Base-by-base conservation (phyloP, 2,113 vertebrate genomes). In the Apistogramma diplotaenia region DNA sequence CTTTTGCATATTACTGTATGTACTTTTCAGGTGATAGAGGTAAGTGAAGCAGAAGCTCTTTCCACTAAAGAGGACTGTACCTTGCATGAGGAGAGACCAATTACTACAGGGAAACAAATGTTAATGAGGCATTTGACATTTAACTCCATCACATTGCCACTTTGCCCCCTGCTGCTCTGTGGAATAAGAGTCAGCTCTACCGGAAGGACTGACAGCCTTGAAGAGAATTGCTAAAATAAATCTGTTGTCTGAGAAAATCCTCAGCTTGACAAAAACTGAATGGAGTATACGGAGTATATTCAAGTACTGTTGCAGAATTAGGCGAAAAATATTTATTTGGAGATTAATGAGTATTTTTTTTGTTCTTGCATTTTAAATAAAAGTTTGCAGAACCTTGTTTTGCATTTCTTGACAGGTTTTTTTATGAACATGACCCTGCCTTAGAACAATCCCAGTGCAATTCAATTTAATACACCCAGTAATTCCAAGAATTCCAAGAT, bases 41-140 rank as follows among this genome's bases (percentile, higher is more conserved):
- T 21, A 16, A 49, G 40, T 70, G 37, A 83, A 77, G 56, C 46
- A n/a, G 37, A 16, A 59, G 37, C 61, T 81, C 35, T 81, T 70
- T 83, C 13, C 43, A 11, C 55, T 79, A 74, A 40, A 71, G 19
- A 54, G 70, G 60, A 77, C 43, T 13, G 9, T 49, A 40, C 73
- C n/a, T 25, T 75, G 15, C 76, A 67, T 78, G 77, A 76, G 84
- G 74, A 72, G 81, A 81, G 79, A 55, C 76, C 87, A 87, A 80
- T 87, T 84, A 89, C 79, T 79, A 82, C 60, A 51, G 78, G 83
- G 90, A 89, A 92, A 91, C 88, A 89, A 91, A 90, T 88, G 88
- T 90, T 95, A 96, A 96, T 94, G 93, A 95, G 92, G 87, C 79
- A 75, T 77, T 82, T 95, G 94, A 92, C 94, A 95, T 95, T 95